These are phyloP conservation scores for Phortica magna DNA, from an alignment of 2,888 invertebrate species.

Conservation along the genomic window DNA sequence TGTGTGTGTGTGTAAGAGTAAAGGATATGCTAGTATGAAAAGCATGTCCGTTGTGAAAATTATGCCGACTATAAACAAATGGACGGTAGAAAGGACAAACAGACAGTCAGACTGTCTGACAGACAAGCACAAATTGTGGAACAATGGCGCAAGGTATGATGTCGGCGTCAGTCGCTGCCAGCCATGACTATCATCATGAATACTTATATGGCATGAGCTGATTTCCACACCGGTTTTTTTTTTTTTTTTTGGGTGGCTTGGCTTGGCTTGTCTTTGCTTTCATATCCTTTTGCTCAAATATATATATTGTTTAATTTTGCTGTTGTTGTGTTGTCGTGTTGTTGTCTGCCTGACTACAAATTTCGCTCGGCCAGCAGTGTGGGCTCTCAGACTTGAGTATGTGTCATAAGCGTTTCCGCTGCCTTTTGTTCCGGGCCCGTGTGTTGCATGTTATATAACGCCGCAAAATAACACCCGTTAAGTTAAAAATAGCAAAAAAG, in stretches of 20 bases:
- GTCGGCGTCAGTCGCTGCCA: constrained; percentile 38
- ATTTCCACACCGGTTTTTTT: background rate
- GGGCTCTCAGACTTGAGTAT: background rate
- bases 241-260: background rate
- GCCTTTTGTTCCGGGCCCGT: background rate
- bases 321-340: constrained; percentile 11
- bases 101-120: background rate
- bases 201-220: too few relatives aligned
- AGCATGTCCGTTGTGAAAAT: constrained; percentile 35
- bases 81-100: constrained; percentile 3
- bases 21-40: constrained; percentile 36
- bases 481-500: background rate
- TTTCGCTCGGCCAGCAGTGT: background rate
- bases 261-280: background rate
- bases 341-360: background rate
- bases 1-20: background rate
- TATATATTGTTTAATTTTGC: background rate
- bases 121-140: constrained; percentile 16
- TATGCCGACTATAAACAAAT: constrained; percentile 34
- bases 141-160: constrained; percentile 37
- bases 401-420: constrained; percentile 12
- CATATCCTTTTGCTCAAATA: background rate
- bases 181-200: background rate
- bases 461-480: background rate
- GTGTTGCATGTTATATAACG: constrained; percentile 5